Percentiles rank a stretch among this genome's conserved stretches.
phyloP scores from a whole-genome alignment of 2,797 vertebrate species.

The Siniperca obscura region DNA sequence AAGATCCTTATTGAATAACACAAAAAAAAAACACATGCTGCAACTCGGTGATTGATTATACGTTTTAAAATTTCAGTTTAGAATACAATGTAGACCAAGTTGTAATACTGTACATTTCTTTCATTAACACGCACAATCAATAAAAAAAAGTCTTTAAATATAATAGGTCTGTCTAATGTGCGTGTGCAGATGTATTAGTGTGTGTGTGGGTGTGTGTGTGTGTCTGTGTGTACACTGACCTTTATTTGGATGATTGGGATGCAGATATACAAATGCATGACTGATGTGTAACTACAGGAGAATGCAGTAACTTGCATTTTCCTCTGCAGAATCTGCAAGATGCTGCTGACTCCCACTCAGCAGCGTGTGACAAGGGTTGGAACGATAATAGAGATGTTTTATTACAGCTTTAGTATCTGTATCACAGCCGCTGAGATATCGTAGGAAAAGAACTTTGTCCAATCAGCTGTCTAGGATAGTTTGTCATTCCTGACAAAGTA shows the following conservation, averaged over 20 bases:
- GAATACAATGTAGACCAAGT: background rate
- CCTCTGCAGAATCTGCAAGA: conserved; percentile 63
- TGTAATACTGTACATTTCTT: background rate
- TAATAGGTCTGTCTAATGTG: conserved; percentile 21
- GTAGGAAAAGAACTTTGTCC: background rate
- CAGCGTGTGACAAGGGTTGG: conserved; percentile 68
- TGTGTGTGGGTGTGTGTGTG: background rate
- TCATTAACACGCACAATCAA: background rate
- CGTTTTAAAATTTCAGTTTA: background rate
- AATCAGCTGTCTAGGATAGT: background rate
- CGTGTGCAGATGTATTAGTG: background rate
- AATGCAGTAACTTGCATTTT: conserved; percentile 70
- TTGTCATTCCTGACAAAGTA: background rate
- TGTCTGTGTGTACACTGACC: conserved; percentile 4
- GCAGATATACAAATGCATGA: conserved; percentile 65
- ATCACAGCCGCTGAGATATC: background rate
- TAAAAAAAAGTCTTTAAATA: background rate
- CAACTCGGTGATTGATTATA: background rate
- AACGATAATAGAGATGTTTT: conserved; percentile 64
- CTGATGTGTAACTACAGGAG: conserved; percentile 37
- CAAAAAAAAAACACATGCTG: background rate
- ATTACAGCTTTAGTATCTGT: background rate
- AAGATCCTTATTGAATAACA: background rate
- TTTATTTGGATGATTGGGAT: conserved; percentile 45
- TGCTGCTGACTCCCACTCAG: conserved; percentile 58